A percentile compares a stretch with the other conserved stretches of the same genome.
Evolutionary conservation across 2,113 vertebrate genomes (phyloP).

Genomic region (Phalacrocorax pelagicus): DNA sequence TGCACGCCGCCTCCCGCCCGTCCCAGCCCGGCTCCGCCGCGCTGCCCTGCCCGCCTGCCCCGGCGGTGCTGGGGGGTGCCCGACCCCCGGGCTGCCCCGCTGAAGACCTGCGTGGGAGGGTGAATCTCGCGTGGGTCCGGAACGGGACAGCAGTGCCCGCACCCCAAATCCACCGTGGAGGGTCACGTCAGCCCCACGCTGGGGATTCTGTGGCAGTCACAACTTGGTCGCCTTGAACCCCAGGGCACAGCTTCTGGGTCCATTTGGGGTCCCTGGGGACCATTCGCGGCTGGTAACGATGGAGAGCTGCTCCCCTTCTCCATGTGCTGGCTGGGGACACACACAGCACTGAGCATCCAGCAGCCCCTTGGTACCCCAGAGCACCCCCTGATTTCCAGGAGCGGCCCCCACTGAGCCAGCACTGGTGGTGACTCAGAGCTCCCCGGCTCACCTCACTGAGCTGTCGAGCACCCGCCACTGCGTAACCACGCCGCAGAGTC

Average conservation of each 20-base stretch:
- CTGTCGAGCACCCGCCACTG: neutral
- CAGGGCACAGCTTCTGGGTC: neutral
- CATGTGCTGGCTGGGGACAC: accelerated
- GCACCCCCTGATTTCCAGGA: neutral
- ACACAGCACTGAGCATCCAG: accelerated
- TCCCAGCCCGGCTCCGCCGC: too few species aligned
- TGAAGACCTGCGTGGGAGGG: neutral
- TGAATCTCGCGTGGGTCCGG: neutral
- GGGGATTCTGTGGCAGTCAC: neutral
- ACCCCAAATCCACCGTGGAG: neutral
- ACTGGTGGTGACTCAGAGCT: neutral
- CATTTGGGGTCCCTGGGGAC: neutral
- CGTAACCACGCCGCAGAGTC: neutral
- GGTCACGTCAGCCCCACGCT: accelerated
- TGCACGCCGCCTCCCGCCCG: too few species aligned
- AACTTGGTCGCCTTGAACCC: accelerated
- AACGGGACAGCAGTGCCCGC: neutral
- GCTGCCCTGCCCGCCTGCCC: neutral
- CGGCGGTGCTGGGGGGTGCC: too few species aligned
- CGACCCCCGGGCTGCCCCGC: neutral
- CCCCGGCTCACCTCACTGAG: neutral
- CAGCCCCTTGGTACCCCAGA: accelerated
- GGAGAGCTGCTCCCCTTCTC: neutral
- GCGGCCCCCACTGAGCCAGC: neutral
- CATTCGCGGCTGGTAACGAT: too few species aligned